Evolutionary conservation across 2,113 vertebrate species (phyloP), one percentile per base, ranked within the genome.

Genomic region (Chinchilla lanigera): DNA sequence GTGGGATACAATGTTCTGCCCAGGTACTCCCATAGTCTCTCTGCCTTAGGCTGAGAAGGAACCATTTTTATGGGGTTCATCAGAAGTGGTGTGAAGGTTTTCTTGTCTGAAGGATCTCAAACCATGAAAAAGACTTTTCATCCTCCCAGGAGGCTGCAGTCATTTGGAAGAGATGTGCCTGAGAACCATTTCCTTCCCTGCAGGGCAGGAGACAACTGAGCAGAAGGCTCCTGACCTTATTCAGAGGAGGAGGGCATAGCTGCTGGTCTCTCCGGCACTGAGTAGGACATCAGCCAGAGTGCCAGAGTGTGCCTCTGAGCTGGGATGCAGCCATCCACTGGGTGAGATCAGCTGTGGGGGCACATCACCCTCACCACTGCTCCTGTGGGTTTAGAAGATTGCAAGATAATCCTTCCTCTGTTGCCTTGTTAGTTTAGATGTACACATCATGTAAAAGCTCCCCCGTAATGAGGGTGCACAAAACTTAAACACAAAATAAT

Each of bases 101-200:
- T 78, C 90, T 87, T 60, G 63, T 81, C 81, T 33, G 38, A 95
- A 83, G 80, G 61, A 44, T 92, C 85, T 84, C 80, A 41, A 38
- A 4, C 26, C 50, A 50, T 84, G 71, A 89, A 97, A 92, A 94
- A 69, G 28, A 38, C 75, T 89, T 95, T 96, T 95, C 65, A 84
- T 94, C 73, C 65, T 90, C 35, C 10, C 0, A 54, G 50, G 30
- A 35, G 89, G 22, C 28, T 22, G 24, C 1, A 4, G 38, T 82
- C 16, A 0, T 88, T 90, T 75, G 38, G 60, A 83, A 84, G 73
- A 41, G 13, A 1, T 85, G 69, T 84, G 82, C n/a, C 81, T 44
- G 26, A 56, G 52, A 2, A 0, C 80, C 52, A 22, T 75, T 71
- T 86, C 95, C 83, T 93, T 88, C 24, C 54, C 83, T 22, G 16